These are phyloP conservation scores for Silurus asotus DNA, from an alignment of 2,113 vertebrate species.

Conservation along the genomic window DNA sequence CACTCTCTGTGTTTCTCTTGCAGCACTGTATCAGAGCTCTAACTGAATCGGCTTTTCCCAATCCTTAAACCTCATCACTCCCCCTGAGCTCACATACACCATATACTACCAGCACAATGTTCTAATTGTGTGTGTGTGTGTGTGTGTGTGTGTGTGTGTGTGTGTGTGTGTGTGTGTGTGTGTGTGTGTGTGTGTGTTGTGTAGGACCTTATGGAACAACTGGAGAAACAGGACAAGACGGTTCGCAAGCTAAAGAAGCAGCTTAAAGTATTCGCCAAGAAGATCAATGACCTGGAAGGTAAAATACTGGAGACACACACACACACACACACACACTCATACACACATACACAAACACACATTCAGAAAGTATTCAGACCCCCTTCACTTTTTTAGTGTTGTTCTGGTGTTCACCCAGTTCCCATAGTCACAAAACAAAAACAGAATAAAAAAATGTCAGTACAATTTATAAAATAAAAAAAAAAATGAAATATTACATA, in stretches of 20 bases:
- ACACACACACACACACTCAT: not conserved
- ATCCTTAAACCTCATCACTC: not conserved
- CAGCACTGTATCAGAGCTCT: not conserved
- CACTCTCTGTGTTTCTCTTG: not conserved
- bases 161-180: slow-evolving; percentile 25
- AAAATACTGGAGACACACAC: slow-evolving; percentile 41
- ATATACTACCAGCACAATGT: too few relatives aligned
- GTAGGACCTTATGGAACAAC: slow-evolving; percentile 96
- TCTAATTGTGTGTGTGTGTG: not conserved
- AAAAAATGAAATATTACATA: too few relatives aligned
- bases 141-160: not conserved
- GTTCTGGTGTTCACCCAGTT: too few relatives aligned
- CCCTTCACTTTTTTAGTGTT: too few relatives aligned
- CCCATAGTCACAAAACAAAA: too few relatives aligned
- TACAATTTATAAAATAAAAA: too few relatives aligned
- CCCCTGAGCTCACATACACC: not conserved
- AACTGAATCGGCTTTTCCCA: slow-evolving; percentile 13
- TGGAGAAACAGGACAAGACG: slow-evolving; percentile 98
- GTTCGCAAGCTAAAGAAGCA: slow-evolving; percentile 98
- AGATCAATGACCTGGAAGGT: slow-evolving; percentile 98
- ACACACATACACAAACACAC: not conserved
- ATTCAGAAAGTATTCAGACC: not conserved
- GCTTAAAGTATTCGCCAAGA: slow-evolving; percentile 96
- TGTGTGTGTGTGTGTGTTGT: not conserved
- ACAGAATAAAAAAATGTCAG: too few relatives aligned